Percentiles rank a stretch among this genome's conserved stretches.
Evolutionary conservation across 2,113 vertebrate genomes (phyloP).

Genomic region (Chaetorhynchus papuensis): DNA sequence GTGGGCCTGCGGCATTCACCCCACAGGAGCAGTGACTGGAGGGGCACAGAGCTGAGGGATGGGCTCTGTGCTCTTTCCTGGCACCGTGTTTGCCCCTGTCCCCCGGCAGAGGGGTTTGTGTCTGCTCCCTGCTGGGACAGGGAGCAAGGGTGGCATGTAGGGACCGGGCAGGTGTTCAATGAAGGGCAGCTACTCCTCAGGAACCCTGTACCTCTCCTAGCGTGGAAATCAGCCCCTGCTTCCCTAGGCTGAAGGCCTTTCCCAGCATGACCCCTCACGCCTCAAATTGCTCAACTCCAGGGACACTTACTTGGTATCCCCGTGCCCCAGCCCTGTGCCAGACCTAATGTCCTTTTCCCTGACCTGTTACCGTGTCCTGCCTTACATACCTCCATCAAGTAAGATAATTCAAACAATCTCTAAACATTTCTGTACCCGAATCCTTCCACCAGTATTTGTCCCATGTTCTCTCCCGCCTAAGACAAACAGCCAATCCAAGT

Average conservation of each 20-base stretch:
- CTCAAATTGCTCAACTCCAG: neutral
- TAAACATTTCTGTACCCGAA: neutral
- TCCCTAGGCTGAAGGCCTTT: neutral
- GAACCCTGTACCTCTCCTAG: neutral
- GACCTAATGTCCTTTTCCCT: neutral
- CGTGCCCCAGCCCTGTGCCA: fast-evolving
- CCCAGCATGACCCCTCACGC: neutral
- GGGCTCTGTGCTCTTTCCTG: neutral
- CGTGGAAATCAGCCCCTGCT: neutral
- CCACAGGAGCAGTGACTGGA: neutral
- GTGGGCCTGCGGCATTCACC: neutral
- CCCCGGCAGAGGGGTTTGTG: neutral
- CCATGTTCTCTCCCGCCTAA: neutral
- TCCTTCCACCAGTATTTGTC: neutral
- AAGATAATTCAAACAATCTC: neutral
- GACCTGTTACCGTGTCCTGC: neutral
- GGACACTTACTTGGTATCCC: neutral
- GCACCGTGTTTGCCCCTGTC: neutral
- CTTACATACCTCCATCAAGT: neutral
- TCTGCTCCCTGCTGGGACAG: neutral
- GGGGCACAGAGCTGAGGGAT: fast-evolving
- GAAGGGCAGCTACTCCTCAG: neutral
- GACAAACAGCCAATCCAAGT: neutral
- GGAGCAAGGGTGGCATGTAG: neutral
- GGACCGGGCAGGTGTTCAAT: neutral